Evolutionary conservation across 2,113 vertebrate species (phyloP).

Genomic region (Thinocorus orbignyianus): DNA sequence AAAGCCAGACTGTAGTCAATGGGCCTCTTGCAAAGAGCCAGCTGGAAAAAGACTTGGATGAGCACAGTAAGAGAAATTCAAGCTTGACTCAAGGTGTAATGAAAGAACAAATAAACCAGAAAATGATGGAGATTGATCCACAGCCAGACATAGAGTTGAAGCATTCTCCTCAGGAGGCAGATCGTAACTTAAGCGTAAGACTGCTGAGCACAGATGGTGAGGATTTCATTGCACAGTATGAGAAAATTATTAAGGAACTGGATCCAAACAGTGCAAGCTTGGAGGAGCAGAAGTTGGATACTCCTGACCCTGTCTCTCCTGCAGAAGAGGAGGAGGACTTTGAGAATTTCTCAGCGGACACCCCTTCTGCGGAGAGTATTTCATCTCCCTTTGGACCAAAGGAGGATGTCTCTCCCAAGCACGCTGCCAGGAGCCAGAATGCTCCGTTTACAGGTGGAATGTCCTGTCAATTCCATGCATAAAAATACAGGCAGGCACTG

Average conservation of each 20-base stretch:
- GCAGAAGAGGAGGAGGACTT: slow-evolving; percentile 81
- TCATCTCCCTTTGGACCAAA: slow-evolving; percentile 79
- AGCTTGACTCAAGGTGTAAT: slow-evolving; percentile 6
- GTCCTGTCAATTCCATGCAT: background rate
- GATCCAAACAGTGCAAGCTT: slow-evolving; percentile 68
- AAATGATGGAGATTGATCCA: background rate
- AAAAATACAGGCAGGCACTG: background rate
- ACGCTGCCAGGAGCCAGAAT: slow-evolving; percentile 64
- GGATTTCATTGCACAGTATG: slow-evolving; percentile 87
- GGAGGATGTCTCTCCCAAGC: slow-evolving; percentile 30
- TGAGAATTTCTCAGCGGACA: slow-evolving; percentile 81
- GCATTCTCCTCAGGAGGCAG: slow-evolving; percentile 6
- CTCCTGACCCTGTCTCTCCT: slow-evolving; percentile 22
- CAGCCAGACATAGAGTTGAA: background rate
- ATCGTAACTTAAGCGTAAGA: slow-evolving; percentile 49
- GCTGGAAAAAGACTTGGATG: slow-evolving; percentile 22
- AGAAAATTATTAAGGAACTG: slow-evolving; percentile 89
- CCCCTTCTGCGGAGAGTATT: slow-evolving; percentile 78
- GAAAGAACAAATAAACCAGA: slow-evolving; percentile 24
- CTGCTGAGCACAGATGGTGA: slow-evolving; percentile 62
- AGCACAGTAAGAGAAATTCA: slow-evolving; percentile 19
- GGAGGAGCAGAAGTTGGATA: slow-evolving; percentile 47
- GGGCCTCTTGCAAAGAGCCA: slow-evolving; percentile 54
- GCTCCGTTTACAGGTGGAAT: slow-evolving; percentile 90
- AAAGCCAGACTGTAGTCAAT: slow-evolving; percentile 53